Evolutionary conservation across 2,113 vertebrate species (phyloP).

Genomic region (Heterotis niloticus): DNA sequence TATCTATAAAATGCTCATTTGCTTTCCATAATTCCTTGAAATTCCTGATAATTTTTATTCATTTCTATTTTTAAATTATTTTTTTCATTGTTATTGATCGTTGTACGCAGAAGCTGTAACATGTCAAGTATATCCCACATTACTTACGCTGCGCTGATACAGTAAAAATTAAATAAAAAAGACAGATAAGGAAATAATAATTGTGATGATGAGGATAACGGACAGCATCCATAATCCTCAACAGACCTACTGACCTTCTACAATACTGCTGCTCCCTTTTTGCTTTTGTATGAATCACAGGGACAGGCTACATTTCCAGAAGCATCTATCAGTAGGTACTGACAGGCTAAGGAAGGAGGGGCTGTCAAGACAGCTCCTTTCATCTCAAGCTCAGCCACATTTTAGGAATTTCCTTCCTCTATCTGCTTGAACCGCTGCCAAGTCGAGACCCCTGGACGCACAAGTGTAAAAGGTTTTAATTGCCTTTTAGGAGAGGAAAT

Average conservation of each 20-base stretch:
- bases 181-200: too few relatives aligned
- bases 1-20: too few relatives aligned
- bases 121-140: too few relatives aligned
- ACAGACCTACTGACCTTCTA: background rate
- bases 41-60: too few relatives aligned
- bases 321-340: background rate
- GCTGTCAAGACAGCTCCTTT: background rate
- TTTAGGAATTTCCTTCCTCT: background rate
- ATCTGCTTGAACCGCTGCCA: background rate
- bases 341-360: background rate
- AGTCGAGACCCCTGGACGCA: background rate
- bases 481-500: slow-evolving; percentile 16
- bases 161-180: too few relatives aligned
- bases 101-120: too few relatives aligned
- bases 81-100: too few relatives aligned
- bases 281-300: background rate
- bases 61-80: too few relatives aligned
- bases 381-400: background rate
- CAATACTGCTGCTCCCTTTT: background rate
- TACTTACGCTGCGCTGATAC: too few relatives aligned
- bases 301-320: background rate
- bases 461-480: slow-evolving; percentile 24
- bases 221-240: too few relatives aligned
- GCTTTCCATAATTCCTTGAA: too few relatives aligned
- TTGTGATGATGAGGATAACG: too few relatives aligned